Evolutionary conservation across 2,888 invertebrate genomes (phyloP).

Genomic region (Pherbina coryleti): DNA sequence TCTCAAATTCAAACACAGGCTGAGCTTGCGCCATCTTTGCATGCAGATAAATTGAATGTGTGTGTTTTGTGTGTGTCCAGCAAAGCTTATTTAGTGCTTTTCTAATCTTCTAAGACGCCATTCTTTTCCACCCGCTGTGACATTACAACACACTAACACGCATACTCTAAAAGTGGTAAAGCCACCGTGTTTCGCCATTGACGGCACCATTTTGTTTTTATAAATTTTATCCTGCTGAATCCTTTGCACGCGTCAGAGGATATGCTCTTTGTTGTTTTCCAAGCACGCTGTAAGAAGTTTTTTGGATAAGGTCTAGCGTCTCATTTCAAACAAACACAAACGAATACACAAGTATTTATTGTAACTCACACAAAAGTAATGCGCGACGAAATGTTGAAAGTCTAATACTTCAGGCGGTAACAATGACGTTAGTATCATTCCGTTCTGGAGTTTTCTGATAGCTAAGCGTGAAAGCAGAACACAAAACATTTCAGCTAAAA

Average conservation of each 20-base stretch:
- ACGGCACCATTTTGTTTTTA: constrained; percentile 44
- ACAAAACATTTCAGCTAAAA: neutral
- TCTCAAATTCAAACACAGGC: neutral
- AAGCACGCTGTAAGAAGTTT: neutral
- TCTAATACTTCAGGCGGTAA: constrained; percentile 55
- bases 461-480: neutral
- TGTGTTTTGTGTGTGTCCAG: neutral
- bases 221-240: constrained; percentile 32
- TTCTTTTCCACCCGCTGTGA: neutral
- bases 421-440: constrained; percentile 26
- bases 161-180: constrained; percentile 3
- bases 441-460: neutral
- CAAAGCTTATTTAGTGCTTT: neutral
- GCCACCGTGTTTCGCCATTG: constrained; percentile 20
- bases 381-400: constrained; percentile 48
- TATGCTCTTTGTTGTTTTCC: neutral
- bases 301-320: constrained; percentile 6
- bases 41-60: neutral
- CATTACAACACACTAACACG: neutral
- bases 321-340: neutral
- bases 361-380: neutral
- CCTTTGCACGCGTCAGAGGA: constrained; percentile 28
- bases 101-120: constrained; percentile 1
- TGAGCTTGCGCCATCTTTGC: neutral
- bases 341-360: neutral